Evolutionary conservation across 2,888 invertebrate species (phyloP).

Genomic region (Patella depressa): DNA sequence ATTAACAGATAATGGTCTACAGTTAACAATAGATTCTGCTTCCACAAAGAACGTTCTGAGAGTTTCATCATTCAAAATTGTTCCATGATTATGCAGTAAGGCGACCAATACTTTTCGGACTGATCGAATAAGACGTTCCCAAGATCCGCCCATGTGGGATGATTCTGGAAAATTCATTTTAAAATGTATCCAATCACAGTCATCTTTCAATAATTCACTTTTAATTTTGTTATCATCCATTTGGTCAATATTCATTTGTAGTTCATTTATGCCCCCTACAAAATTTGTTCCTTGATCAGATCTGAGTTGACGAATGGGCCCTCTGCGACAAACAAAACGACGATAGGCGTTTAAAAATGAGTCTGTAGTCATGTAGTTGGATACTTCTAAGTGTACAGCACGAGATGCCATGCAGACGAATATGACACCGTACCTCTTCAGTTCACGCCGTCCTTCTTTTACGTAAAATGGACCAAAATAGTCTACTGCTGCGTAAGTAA

Average conservation of each 20-base stretch:
- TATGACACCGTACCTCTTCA: slow-evolving; percentile 56
- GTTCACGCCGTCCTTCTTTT: slow-evolving; percentile 47
- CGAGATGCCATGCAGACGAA: slow-evolving; percentile 61
- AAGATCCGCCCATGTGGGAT: slow-evolving; percentile 22
- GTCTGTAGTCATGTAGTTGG: slow-evolving; percentile 37
- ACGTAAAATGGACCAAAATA: slow-evolving; percentile 40
- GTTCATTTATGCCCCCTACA: slow-evolving; percentile 30
- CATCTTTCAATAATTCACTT: background rate
- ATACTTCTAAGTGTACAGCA: slow-evolving; percentile 56
- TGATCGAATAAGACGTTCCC: slow-evolving; percentile 21
- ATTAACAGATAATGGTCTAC: slow-evolving; percentile 32
- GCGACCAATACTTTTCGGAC: slow-evolving; percentile 15
- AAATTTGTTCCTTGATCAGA: slow-evolving; percentile 44
- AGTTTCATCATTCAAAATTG: slow-evolving; percentile 28
- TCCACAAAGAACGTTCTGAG: slow-evolving; percentile 37
- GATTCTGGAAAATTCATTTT: slow-evolving; percentile 22
- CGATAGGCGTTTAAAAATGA: slow-evolving; percentile 39
- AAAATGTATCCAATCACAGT: slow-evolving; percentile 6
- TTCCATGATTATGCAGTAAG: background rate
- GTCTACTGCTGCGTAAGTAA: slow-evolving; percentile 24
- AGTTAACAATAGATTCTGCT: slow-evolving; percentile 36
- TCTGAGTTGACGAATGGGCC: slow-evolving; percentile 34
- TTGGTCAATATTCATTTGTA: slow-evolving; percentile 12
- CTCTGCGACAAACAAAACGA: slow-evolving; percentile 29
- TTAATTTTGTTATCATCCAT: background rate